phyloP scores from a whole-genome alignment of 2,888 invertebrate species.

The Saturnia japonica region DNA sequence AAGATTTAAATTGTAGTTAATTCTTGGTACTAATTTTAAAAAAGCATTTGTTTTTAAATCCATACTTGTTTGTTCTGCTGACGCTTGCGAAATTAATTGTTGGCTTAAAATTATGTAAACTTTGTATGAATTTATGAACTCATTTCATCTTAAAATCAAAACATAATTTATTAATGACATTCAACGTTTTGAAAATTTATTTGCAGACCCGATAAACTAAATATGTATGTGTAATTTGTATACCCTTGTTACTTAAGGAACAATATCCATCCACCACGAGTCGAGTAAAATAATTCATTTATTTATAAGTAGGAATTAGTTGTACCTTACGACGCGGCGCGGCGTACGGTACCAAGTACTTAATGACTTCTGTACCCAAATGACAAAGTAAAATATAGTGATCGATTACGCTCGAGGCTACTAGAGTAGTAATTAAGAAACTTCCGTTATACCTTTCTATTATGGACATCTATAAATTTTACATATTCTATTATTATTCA shows the following conservation, averaged over 20 bases:
- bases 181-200: too few relatives aligned
- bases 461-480: constrained; percentile 9
- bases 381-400: constrained; percentile 31
- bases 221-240: too few relatives aligned
- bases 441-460: constrained; percentile 48
- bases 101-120: neutral
- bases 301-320: neutral
- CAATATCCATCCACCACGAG: too few relatives aligned
- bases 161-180: too few relatives aligned
- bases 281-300: neutral
- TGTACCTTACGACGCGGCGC: neutral
- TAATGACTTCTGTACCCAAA: constrained; percentile 23
- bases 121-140: too few relatives aligned
- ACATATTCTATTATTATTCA: constrained; percentile 7
- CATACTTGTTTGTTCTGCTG: too few relatives aligned
- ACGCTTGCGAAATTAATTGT: too few relatives aligned
- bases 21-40: too few relatives aligned
- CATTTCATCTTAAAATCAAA: too few relatives aligned
- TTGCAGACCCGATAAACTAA: too few relatives aligned
- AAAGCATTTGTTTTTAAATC: too few relatives aligned
- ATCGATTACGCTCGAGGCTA: constrained; percentile 37
- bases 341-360: neutral
- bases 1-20: neutral
- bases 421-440: constrained; percentile 30
- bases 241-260: too few relatives aligned